Conservation (phyloP, 2,113 vertebrate species). For the human (Homo sapiens) region GRCh38 chr1:76997001-76997500, state of each 20-base stretch:
- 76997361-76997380: not conserved
- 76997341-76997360: not conserved
- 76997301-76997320: not conserved
- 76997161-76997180: constrained; percentile 61
- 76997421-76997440: not conserved
- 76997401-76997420: not conserved
- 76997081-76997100: constrained; percentile 58
- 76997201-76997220: not conserved
- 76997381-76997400: not conserved
- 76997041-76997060: constrained; percentile 36
- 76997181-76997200: not conserved
- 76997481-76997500: not conserved
- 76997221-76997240: not conserved
- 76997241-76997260: not conserved
- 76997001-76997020: constrained; percentile 62
- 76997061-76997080: constrained; percentile 20
- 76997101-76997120: constrained; percentile 61
- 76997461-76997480: not conserved
- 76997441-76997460: not conserved
- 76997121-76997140: constrained; percentile 42
- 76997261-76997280: not conserved
- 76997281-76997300: not conserved
- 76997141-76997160: constrained; percentile 6
- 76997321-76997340: not conserved
- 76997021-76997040: constrained; percentile 43